phyloP scores from a whole-genome alignment of 2,888 invertebrate species.

The Drosophila dives region DNA sequence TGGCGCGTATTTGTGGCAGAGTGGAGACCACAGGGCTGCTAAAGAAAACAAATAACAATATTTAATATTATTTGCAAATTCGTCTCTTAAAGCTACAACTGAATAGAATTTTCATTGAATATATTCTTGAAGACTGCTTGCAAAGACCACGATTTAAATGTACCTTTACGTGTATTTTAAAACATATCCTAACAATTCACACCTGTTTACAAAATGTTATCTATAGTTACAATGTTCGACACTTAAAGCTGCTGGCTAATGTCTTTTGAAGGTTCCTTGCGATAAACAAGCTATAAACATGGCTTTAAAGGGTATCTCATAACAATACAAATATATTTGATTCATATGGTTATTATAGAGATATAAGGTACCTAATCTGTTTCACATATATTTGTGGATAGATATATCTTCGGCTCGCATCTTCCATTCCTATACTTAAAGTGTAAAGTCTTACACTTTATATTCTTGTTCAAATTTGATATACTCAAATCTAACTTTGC shows the following conservation, averaged over 20 bases:
- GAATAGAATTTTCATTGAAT: background rate
- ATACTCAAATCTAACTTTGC: no score
- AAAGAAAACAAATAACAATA: slow-evolving; percentile 6
- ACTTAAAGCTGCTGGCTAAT: no score
- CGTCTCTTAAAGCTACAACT: background rate
- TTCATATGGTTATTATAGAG: background rate
- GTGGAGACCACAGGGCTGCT: slow-evolving; percentile 82
- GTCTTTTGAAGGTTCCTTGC: no score
- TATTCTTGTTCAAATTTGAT: no score
- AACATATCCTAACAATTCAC: background rate
- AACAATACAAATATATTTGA: no score
- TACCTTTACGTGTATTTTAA: background rate
- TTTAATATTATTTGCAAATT: background rate
- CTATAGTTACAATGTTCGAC: no score
- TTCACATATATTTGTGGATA: no score
- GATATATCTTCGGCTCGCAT: no score
- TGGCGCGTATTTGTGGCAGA: slow-evolving; percentile 78
- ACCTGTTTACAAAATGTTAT: background rate
- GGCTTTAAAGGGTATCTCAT: no score
- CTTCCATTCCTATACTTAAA: no score
- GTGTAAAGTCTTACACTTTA: background rate
- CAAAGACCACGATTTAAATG: background rate
- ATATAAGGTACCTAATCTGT: background rate
- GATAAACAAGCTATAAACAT: no score
- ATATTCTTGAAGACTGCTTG: background rate